Conservation (phyloP, 2,113 vertebrate species). For the Hirundichthys speculiger region DNA sequence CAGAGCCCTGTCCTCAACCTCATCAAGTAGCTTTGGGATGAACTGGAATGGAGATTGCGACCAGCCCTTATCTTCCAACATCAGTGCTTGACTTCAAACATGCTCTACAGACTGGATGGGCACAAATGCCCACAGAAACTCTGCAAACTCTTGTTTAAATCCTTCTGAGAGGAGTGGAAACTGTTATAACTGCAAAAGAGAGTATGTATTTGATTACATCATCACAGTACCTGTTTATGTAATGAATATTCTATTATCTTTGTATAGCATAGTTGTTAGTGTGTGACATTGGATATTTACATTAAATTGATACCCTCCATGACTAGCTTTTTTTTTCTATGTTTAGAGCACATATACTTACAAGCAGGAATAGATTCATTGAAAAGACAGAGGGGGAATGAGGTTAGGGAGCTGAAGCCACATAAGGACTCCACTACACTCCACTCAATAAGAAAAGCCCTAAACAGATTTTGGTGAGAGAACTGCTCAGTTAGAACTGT, state of each 20-base stretch:
- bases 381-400: conserved; percentile 84
- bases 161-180: too few relatives aligned
- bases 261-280: neutral
- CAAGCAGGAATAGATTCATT: conserved; percentile 70
- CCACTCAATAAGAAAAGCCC: conserved; percentile 82
- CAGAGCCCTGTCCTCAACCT: too few relatives aligned
- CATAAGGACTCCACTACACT: conserved; percentile 82
- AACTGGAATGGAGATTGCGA: too few relatives aligned
- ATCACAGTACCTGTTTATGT: neutral
- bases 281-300: conserved; percentile 16
- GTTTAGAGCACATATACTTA: conserved; percentile 56
- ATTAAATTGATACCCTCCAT: conserved; percentile 46
- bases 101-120: too few relatives aligned
- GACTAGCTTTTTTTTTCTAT: conserved; percentile 76
- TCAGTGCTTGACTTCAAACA: too few relatives aligned
- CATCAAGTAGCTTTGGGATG: too few relatives aligned
- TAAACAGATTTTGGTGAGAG: conserved; percentile 85
- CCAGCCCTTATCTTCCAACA: too few relatives aligned
- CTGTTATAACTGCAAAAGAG: too few relatives aligned
- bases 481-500: conserved; percentile 83
- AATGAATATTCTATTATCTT: too few relatives aligned
- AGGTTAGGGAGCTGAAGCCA: conserved; percentile 84
- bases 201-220: neutral
- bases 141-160: too few relatives aligned
- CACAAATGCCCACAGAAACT: too few relatives aligned